Evolutionary conservation across 2,888 invertebrate genomes (phyloP).

Genomic region (Lamellibrachia satsuma): DNA sequence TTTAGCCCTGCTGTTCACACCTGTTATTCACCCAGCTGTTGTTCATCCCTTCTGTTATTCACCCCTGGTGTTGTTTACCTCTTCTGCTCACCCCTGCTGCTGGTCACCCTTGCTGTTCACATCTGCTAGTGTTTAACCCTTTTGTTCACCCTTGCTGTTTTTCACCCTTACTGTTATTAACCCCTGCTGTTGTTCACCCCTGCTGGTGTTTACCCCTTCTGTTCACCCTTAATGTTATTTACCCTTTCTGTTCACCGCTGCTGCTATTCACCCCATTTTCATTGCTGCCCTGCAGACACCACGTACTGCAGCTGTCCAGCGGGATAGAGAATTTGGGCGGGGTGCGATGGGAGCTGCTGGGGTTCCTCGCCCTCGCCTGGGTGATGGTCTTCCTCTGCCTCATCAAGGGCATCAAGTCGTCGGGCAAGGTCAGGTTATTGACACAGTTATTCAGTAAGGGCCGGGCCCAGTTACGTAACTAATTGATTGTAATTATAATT

Average conservation of each 20-base stretch:
- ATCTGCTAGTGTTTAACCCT: neutral
- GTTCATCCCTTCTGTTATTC: neutral
- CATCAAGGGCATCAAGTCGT: constrained; percentile 39
- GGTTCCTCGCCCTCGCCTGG: constrained; percentile 41
- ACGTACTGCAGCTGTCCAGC: constrained; percentile 57
- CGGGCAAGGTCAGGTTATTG: constrained; percentile 41
- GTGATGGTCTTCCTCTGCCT: constrained; percentile 41
- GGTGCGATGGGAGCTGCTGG: constrained; percentile 37
- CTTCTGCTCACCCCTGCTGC: neutral
- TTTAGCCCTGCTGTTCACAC: neutral
- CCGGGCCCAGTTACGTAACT: too few relatives aligned
- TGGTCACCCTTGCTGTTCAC: neutral
- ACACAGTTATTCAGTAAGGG: too few relatives aligned
- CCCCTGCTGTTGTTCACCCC: neutral
- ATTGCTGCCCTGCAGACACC: constrained; percentile 44
- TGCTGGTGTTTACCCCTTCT: too few relatives aligned
- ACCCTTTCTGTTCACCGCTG: neutral
- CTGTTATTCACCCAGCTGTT: neutral
- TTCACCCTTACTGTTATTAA: too few relatives aligned
- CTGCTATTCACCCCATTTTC: neutral
- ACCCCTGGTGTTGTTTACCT: neutral
- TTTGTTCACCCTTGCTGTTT: too few relatives aligned
- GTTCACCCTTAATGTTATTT: too few relatives aligned
- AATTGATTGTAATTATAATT: too few relatives aligned
- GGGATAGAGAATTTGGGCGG: constrained; percentile 58